phyloP scores from a whole-genome alignment of 2,113 vertebrate genomes.

The Todiramphus chloris region DNA sequence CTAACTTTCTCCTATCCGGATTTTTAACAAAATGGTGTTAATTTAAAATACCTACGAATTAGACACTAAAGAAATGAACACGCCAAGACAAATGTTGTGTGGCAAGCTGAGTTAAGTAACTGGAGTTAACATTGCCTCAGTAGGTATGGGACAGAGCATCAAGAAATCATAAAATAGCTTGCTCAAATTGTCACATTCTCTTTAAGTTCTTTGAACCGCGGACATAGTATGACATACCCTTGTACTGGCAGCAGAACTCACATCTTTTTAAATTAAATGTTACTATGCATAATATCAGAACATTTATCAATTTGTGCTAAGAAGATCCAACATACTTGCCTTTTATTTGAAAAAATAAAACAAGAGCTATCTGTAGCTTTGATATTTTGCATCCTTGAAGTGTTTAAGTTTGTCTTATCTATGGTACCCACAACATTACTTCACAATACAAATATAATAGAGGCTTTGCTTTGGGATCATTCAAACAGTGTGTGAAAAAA shows the following conservation, averaged over 20 bases:
- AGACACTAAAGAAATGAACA: neutral
- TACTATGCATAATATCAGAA: neutral
- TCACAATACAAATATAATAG: constrained; percentile 19
- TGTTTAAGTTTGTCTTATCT: neutral
- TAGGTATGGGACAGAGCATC: neutral
- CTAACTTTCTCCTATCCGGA: neutral
- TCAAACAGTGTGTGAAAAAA: neutral
- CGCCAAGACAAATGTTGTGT: neutral
- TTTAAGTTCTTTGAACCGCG: neutral
- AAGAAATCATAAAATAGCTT: neutral
- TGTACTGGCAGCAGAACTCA: neutral
- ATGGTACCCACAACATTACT: neutral
- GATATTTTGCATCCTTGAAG: neutral
- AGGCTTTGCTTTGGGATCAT: constrained; percentile 17
- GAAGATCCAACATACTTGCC: constrained; percentile 11
- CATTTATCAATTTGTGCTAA: neutral
- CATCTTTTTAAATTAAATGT: neutral
- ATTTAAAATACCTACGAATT: constrained; percentile 23
- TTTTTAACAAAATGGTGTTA: neutral
- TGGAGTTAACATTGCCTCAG: neutral
- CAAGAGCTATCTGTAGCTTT: neutral
- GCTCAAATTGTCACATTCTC: neutral
- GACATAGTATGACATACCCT: neutral
- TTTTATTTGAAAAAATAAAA: neutral
- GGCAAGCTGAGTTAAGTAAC: neutral